Conservation (phyloP, 2,797 vertebrate species). For the Alosa sapidissima region DNA sequence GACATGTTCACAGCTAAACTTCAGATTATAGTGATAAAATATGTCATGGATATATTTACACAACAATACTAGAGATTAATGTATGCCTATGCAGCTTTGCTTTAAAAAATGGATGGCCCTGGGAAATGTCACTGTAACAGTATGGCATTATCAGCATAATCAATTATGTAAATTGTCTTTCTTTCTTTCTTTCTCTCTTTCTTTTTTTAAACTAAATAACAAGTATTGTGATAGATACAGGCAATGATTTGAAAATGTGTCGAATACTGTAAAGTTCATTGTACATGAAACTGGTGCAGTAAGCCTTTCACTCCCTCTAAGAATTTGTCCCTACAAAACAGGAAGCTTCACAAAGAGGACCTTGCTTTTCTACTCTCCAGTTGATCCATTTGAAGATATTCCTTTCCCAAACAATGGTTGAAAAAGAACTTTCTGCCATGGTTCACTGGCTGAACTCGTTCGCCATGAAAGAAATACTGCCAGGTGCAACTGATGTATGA, state of each 20-base stretch:
- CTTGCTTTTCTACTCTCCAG: not conserved
- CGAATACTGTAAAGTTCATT: not conserved
- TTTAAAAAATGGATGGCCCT: too few relatives aligned
- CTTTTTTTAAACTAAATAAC: too few relatives aligned
- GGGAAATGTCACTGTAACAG: too few relatives aligned
- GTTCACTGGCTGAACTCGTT: not conserved
- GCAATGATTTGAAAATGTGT: not conserved
- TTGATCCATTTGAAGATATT: not conserved
- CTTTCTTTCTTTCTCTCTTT: too few relatives aligned
- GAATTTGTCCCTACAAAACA: slow-evolving; percentile 10
- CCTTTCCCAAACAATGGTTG: not conserved
- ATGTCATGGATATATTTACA: too few relatives aligned
- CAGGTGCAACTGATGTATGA: not conserved
- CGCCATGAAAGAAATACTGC: not conserved
- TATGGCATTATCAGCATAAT: too few relatives aligned
- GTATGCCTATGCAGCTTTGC: too few relatives aligned
- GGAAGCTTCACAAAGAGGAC: not conserved
- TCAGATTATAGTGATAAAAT: not conserved
- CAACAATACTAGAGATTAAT: too few relatives aligned
- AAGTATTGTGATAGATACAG: not conserved
- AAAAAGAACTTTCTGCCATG: not conserved
- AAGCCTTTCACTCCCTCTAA: not conserved
- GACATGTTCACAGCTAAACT: not conserved
- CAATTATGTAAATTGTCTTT: too few relatives aligned
- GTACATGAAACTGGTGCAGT: not conserved